phyloP scores from a whole-genome alignment of 2,888 invertebrate species.

The Thalpophila matura region DNA sequence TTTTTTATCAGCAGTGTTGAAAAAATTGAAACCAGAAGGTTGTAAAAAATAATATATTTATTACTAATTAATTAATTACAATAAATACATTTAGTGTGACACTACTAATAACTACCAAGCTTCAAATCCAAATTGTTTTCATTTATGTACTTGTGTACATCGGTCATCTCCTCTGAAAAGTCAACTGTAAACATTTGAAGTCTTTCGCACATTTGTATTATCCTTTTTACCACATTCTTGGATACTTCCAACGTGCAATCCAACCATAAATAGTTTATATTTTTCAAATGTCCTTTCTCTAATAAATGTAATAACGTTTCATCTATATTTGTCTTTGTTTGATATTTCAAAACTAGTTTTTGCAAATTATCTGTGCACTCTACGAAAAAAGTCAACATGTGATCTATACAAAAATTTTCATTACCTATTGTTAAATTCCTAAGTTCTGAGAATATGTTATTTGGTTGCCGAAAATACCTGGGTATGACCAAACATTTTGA shows the following conservation, averaged over 20 bases:
- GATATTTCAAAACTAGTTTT: slow-evolving; percentile 84
- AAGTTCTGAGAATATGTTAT: slow-evolving; percentile 80
- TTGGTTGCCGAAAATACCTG: slow-evolving; percentile 74
- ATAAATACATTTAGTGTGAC: slow-evolving; percentile 36
- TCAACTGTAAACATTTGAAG: slow-evolving; percentile 84
- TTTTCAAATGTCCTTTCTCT: slow-evolving; percentile 79
- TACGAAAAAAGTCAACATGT: slow-evolving; percentile 81
- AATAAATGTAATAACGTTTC: slow-evolving; percentile 78
- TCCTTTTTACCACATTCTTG: slow-evolving; percentile 77
- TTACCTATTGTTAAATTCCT: slow-evolving; percentile 83
- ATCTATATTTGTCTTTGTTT: slow-evolving; percentile 82
- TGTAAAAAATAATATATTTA: slow-evolving; percentile 64
- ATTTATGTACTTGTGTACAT: slow-evolving; percentile 79
- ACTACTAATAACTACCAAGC: slow-evolving; percentile 82
- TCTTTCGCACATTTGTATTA: slow-evolving; percentile 80
- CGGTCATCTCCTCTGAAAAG: slow-evolving; percentile 76
- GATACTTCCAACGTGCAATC: slow-evolving; percentile 87
- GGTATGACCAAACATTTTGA: slow-evolving; percentile 82
- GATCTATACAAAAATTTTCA: slow-evolving; percentile 82
- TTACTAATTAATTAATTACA: slow-evolving; percentile 60
- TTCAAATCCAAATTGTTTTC: slow-evolving; percentile 86
- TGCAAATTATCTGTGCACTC: slow-evolving; percentile 81
- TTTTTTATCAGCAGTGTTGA: not conserved
- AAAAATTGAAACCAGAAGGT: slow-evolving; percentile 43
- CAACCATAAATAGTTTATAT: slow-evolving; percentile 82